phyloP scores from a whole-genome alignment of 2,888 invertebrate species.

The Acronicta leporina region DNA sequence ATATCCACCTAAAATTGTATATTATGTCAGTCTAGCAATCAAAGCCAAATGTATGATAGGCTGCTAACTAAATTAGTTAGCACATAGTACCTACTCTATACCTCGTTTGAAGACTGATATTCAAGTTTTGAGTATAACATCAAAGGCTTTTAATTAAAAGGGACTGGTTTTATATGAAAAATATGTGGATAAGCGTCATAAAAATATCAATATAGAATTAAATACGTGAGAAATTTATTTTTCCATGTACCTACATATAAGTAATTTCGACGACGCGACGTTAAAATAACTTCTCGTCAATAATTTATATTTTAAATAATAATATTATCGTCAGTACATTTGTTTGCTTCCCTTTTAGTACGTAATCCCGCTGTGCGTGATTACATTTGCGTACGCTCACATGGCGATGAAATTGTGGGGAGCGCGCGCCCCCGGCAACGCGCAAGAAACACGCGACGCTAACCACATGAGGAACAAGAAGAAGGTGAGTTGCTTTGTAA shows the following conservation, averaged over 20 bases:
- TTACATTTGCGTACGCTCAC: constrained; percentile 94
- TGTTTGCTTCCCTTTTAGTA: constrained; percentile 86
- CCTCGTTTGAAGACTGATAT: constrained; percentile 8
- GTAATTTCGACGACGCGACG: neutral
- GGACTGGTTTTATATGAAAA: neutral
- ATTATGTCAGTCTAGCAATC: neutral
- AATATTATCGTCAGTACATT: neutral
- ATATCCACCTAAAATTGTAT: neutral
- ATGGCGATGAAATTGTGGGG: constrained; percentile 95
- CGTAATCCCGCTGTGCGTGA: constrained; percentile 94
- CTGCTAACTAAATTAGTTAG: neutral
- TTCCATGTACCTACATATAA: neutral
- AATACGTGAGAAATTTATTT: constrained; percentile 8
- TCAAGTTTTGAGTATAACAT: neutral
- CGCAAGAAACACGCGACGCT: constrained; percentile 93
- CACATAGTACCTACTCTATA: neutral
- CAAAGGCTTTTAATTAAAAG: constrained; percentile 21
- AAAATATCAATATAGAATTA: neutral
- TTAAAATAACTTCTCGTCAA: neutral
- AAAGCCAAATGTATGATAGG: neutral
- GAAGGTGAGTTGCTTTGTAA: constrained; percentile 88
- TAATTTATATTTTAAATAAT: no score
- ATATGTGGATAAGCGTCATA: neutral
- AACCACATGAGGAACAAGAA: constrained; percentile 94
- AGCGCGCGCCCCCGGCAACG: constrained; percentile 93